Evolutionary conservation across 2,113 vertebrate genomes (phyloP), one percentile per base, ranked within the genome.

Genomic region (Elanus axillaris): DNA sequence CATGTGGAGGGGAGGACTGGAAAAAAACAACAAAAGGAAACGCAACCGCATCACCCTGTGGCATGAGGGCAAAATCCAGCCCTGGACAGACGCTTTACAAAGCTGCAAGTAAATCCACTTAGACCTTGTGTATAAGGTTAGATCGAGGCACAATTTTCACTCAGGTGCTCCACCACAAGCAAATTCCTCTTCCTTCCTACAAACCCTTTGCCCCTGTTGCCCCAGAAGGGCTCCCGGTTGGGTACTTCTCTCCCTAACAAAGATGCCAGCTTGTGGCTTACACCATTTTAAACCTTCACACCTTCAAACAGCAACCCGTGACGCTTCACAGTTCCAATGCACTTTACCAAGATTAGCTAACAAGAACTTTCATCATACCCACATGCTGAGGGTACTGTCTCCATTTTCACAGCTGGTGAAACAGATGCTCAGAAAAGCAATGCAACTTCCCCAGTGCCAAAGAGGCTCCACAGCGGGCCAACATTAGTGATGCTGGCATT

Each of bases 391-490:
- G 84, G 59, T 9, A 23, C 81, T 1, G 38, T 17, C 85, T 83
- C 64, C 59, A 52, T 73, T 80, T 86, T 66, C 94, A 94, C 94
- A 94, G 90, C 95, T 92, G 88, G 78, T 14, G 67, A 80, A 88
- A 74, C 85, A 95, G 90, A 93, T 90, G 94, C 82, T 94, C 75
- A 36, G 82, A n/a, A 73, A 74, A 67, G 59, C 55, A 85, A 2
- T 0, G 0, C n/a, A 69, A 59, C 82, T 32, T 71, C 59, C 79
- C 55, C 26, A 8, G 42, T 93, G 66, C 71, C 47, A 43, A 66
- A 48, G 53, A 72, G 29, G 26, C 38, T 50, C 63, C 64, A 7
- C 38, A 66, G 71, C 29, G 6, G 31, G 34, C 48, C 45, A 42
- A 64, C 10, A 13, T 52, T 48, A 76, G 67, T 1, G 27, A 40